Evolutionary conservation across 1,140 invertebrate genomes (phyloP).

Genomic region (Procambarus clarkii): DNA sequence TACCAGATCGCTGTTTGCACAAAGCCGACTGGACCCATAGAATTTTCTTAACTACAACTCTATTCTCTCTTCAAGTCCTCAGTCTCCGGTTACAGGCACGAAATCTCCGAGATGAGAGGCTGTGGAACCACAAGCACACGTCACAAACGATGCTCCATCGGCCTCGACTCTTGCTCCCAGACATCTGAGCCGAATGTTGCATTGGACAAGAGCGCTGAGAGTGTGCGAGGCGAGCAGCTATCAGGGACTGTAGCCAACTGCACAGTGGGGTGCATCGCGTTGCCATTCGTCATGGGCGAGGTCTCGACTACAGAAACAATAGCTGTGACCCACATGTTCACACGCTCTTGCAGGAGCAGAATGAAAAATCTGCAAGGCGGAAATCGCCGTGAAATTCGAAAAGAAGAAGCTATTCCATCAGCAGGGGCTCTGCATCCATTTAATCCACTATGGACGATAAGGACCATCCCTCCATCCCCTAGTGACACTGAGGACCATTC

Average conservation of each 20-base stretch:
- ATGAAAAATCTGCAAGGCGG: not conserved
- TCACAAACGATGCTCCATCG: not conserved
- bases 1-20: not conserved
- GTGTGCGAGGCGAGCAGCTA: too few relatives aligned
- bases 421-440: too few relatives aligned
- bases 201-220: too few relatives aligned
- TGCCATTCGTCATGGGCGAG: not conserved
- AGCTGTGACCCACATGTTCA: not conserved
- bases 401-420: too few relatives aligned
- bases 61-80: not conserved
- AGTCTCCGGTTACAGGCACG: not conserved
- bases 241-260: too few relatives aligned
- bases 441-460: too few relatives aligned
- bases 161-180: not conserved
- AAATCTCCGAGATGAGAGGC: not conserved
- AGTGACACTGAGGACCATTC: too few relatives aligned
- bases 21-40: not conserved
- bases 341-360: not conserved
- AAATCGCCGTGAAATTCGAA: not conserved
- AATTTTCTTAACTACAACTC: not conserved
- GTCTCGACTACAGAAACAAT: not conserved
- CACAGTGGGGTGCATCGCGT: too few relatives aligned
- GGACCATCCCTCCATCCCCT: too few relatives aligned
- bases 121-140: not conserved
- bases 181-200: not conserved